phyloP scores from a whole-genome alignment of 2,888 invertebrate species.

The Philonicus albiceps region DNA sequence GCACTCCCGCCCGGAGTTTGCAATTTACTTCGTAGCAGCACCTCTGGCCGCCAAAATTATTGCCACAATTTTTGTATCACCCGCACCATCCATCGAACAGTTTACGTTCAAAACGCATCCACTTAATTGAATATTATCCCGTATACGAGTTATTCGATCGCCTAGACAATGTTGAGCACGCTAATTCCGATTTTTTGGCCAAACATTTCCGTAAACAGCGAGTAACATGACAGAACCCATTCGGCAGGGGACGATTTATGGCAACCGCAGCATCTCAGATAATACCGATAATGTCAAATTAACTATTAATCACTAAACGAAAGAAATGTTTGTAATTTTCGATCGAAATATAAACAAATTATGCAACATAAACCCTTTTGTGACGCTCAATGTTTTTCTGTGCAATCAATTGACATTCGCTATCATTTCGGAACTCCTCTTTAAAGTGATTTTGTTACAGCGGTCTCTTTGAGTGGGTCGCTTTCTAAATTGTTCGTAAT shows the following conservation, averaged over 20 bases:
- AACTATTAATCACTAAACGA: background rate
- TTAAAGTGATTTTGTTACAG: background rate
- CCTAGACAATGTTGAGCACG: background rate
- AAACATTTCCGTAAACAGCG: conserved; percentile 14
- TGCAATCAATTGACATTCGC: conserved; percentile 53
- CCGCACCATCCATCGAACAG: background rate
- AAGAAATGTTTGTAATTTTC: conserved; percentile 41
- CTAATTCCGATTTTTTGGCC: background rate
- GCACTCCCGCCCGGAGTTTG: background rate
- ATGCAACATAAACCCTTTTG: conserved; percentile 51
- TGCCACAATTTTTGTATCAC: background rate
- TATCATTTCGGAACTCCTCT: conserved; percentile 57
- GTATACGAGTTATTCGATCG: background rate
- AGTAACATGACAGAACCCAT: background rate
- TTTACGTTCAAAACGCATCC: background rate
- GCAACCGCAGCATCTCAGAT: background rate
- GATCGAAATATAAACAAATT: conserved; percentile 51
- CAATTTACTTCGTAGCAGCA: background rate
- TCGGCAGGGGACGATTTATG: background rate
- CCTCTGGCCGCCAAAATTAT: conserved; percentile 16
- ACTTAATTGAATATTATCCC: background rate
- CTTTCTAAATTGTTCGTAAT: background rate
- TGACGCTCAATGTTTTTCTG: conserved; percentile 51
- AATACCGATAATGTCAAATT: background rate
- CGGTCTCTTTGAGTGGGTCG: background rate